Percentiles rank a stretch among this genome's conserved stretches.
These are phyloP conservation scores for Sorex araneus DNA, from an alignment of 2,113 vertebrate genomes.

Conservation along the genomic window DNA sequence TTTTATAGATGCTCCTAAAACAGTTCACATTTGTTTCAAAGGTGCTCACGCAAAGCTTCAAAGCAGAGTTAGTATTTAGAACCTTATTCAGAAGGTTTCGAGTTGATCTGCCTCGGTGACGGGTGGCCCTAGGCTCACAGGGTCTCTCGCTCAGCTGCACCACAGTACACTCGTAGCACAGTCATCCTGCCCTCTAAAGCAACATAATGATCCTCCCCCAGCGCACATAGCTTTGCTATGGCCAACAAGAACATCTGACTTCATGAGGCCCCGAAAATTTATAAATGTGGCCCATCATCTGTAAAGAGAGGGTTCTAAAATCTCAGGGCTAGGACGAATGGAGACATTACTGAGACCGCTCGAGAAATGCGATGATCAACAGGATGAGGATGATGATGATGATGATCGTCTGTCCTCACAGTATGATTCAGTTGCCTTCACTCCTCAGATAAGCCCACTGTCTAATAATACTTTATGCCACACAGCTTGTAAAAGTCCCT, in stretches of 20 bases:
- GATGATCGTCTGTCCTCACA: conserved; percentile 21
- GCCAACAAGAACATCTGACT: background rate
- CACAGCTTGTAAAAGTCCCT: background rate
- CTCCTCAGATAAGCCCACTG: background rate
- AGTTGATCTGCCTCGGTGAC: background rate
- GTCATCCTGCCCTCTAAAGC: background rate
- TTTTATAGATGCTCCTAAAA: conserved; percentile 34
- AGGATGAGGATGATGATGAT: too few relatives aligned
- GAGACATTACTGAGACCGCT: too few relatives aligned
- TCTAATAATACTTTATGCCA: background rate
- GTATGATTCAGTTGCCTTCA: background rate
- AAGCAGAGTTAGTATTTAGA: background rate
- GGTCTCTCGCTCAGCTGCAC: background rate
- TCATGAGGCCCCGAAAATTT: background rate
- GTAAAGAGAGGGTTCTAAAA: too few relatives aligned
- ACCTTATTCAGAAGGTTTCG: conserved; percentile 9
- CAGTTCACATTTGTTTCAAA: background rate
- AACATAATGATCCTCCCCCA: too few relatives aligned
- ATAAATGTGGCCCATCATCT: conserved; percentile 1
- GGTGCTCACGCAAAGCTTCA: background rate
- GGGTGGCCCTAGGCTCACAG: too few relatives aligned
- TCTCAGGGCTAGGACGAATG: too few relatives aligned
- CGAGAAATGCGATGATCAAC: too few relatives aligned
- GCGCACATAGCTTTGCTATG: too few relatives aligned
- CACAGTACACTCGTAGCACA: background rate